Conservation (phyloP, 2,797 vertebrate species). For the Craterocephalus amniculus region DNA sequence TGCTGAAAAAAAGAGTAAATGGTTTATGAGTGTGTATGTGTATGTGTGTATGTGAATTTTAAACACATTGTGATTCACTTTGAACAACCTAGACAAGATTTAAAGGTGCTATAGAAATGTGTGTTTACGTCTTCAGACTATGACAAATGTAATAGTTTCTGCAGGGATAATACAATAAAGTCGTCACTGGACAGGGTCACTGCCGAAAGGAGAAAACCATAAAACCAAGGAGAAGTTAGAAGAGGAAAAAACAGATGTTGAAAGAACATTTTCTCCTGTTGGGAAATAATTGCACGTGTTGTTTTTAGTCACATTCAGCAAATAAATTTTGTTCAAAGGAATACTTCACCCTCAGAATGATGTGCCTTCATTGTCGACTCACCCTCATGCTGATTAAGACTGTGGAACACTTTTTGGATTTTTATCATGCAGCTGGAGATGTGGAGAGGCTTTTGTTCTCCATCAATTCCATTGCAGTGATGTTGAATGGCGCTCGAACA, state of each 20-base stretch:
- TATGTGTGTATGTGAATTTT: too few relatives aligned
- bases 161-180: constrained; percentile 14
- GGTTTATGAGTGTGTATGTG: too few relatives aligned
- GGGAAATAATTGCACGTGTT: constrained; percentile 14
- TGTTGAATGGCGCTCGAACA: too few relatives aligned
- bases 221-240: constrained; percentile 11
- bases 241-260: constrained; percentile 45
- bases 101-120: not conserved
- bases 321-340: constrained; percentile 25
- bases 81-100: not conserved
- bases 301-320: constrained; percentile 16
- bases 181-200: not conserved
- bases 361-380: too few relatives aligned
- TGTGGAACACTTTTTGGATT: too few relatives aligned
- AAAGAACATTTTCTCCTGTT: constrained; percentile 24
- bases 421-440: too few relatives aligned
- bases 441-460: too few relatives aligned
- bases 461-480: too few relatives aligned
- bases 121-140: not conserved
- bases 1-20: too few relatives aligned
- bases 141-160: constrained; percentile 42
- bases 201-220: constrained; percentile 20
- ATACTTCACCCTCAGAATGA: too few relatives aligned
- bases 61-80: not conserved
- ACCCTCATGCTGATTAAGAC: too few relatives aligned